Conservation (phyloP, 2,113 vertebrate species). For the Ceyx cyanopectus region DNA sequence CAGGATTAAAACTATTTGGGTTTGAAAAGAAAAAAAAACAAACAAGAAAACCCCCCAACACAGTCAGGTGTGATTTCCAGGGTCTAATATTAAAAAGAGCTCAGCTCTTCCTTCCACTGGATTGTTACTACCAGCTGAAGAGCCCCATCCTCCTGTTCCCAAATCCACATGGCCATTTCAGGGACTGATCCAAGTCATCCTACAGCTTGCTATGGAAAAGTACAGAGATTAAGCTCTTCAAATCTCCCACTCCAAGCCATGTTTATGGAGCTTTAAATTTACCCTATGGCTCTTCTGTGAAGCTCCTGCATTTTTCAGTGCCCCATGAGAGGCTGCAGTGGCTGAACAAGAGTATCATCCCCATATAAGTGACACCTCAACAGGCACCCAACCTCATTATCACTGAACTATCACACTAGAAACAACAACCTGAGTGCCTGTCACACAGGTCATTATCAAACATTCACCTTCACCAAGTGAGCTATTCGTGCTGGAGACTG, state of each 20-base stretch:
- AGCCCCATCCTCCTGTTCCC: neutral
- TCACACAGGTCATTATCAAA: neutral
- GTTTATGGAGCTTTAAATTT: neutral
- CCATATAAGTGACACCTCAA: neutral
- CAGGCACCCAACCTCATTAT: neutral
- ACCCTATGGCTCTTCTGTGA: neutral
- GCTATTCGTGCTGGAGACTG: slow-evolving; percentile 94
- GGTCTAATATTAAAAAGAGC: neutral
- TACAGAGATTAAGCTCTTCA: neutral
- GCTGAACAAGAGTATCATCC: neutral
- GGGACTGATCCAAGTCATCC: neutral
- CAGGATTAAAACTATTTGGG: neutral
- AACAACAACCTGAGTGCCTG: neutral
- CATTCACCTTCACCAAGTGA: slow-evolving; percentile 90
- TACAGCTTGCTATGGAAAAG: neutral
- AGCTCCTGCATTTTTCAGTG: neutral
- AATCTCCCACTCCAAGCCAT: neutral
- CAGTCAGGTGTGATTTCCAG: neutral
- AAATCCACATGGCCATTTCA: neutral
- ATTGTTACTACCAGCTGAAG: neutral
- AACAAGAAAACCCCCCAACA: too few relatives aligned
- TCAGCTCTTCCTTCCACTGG: neutral
- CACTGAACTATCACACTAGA: neutral
- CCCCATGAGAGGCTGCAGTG: neutral
- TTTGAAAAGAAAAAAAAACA: neutral